A percentile compares a stretch with the other conserved stretches of the same genome.
Conservation (phyloP, 64 coral and sea anemone genomes). For the Acropora yongei region DNA sequence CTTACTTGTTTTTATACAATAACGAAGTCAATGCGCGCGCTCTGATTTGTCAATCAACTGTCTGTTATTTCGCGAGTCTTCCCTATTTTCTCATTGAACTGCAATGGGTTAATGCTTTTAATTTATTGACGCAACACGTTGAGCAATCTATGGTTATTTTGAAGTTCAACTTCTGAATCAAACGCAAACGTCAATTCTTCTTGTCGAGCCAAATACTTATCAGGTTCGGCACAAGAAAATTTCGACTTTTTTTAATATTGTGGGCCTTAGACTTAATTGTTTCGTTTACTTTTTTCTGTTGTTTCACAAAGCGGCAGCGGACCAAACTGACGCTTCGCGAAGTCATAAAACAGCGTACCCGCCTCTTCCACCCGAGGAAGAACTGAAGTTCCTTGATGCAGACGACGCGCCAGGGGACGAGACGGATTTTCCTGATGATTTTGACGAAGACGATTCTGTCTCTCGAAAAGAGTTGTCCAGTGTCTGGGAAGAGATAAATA, state of each 20-base stretch:
- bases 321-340: neutral
- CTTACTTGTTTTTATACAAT: neutral
- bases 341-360: neutral
- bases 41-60: no score
- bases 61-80: neutral
- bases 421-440: slow-evolving; percentile 17
- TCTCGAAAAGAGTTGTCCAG: neutral
- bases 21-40: no score
- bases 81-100: neutral
- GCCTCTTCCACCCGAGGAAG: neutral
- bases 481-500: slow-evolving; percentile 21
- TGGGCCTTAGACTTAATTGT: neutral
- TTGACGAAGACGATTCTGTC: neutral
- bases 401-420: neutral
- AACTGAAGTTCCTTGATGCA: neutral
- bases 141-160: neutral
- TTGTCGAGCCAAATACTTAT: neutral
- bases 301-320: neutral
- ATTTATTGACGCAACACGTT: neutral
- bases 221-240: neutral
- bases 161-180: neutral
- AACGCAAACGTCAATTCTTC: neutral
- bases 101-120: neutral
- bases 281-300: neutral
- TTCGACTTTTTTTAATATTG: neutral